A percentile compares a stretch with the other conserved stretches of the same genome.
Conservation (phyloP, 2,797 vertebrate species). For the Parauchenoglanis punctatus region DNA sequence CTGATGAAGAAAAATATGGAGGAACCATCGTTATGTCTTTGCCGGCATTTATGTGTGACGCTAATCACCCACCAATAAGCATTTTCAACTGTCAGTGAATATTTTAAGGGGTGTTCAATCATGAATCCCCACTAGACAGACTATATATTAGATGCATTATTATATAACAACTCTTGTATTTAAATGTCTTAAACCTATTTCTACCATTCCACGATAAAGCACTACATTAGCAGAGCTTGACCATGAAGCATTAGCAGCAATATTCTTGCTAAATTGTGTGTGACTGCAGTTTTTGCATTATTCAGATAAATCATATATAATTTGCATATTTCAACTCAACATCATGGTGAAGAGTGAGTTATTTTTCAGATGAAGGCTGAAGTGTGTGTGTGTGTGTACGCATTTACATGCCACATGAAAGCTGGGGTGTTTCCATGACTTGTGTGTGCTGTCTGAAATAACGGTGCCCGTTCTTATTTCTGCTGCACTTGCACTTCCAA, state of each 20-base stretch:
- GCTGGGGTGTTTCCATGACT: slow-evolving; percentile 28
- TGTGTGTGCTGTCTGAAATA: slow-evolving; percentile 8
- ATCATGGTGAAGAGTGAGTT: neutral
- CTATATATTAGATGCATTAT: neutral
- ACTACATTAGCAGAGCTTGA: neutral
- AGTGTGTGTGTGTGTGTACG: slow-evolving; percentile 13
- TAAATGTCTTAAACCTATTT: neutral
- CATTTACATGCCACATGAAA: slow-evolving; percentile 20
- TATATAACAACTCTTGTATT: neutral
- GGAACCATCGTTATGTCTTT: neutral
- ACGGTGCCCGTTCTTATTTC: slow-evolving; percentile 5
- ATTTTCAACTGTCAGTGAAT: neutral
- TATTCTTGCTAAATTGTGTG: neutral
- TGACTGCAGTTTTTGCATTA: neutral
- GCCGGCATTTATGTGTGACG: neutral
- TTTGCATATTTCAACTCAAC: neutral
- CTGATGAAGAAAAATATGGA: neutral
- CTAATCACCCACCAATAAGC: neutral
- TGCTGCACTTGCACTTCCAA: slow-evolving; percentile 26
- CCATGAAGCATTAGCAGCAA: neutral
- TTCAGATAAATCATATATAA: neutral
- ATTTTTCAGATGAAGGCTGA: neutral
- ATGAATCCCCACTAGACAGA: neutral
- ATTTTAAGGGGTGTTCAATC: neutral
- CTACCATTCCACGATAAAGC: neutral